Evolutionary conservation across 2,113 vertebrate species (phyloP).

Genomic region (Sinocyclocheilus maitianheensis): DNA sequence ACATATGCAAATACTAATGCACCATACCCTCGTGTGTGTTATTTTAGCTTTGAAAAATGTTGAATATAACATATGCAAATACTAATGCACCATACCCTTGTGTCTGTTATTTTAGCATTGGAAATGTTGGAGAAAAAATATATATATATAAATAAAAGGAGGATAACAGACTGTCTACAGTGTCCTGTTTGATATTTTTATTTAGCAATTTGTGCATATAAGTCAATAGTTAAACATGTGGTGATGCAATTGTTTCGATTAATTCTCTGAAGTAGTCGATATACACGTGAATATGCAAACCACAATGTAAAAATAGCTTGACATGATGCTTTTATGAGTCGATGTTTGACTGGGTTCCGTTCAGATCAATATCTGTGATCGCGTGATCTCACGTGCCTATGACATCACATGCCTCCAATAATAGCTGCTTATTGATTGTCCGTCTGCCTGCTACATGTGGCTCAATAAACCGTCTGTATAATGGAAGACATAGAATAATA

Average conservation of each 20-base stretch:
- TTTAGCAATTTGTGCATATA: not conserved
- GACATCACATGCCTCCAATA: not conserved
- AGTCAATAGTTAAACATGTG: not conserved
- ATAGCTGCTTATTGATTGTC: slow-evolving; percentile 18
- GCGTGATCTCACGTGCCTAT: not conserved
- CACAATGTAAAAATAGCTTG: slow-evolving; percentile 6
- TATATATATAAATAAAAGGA: slow-evolving; percentile 44
- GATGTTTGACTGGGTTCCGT: slow-evolving; percentile 1
- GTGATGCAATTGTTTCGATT: not conserved
- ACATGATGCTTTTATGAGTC: slow-evolving; percentile 9
- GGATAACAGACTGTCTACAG: not conserved
- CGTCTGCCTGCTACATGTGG: slow-evolving; percentile 32
- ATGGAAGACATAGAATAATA: not conserved
- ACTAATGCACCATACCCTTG: slow-evolving; percentile 48
- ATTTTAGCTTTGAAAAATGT: slow-evolving; percentile 21
- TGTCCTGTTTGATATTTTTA: slow-evolving; percentile 25
- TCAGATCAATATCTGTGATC: slow-evolving; percentile 15
- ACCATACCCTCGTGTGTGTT: slow-evolving; percentile 35
- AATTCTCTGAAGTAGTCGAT: not conserved
- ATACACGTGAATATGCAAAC: not conserved
- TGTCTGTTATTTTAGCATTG: slow-evolving; percentile 33
- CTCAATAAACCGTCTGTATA: not conserved
- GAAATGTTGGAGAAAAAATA: slow-evolving; percentile 1
- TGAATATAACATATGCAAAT: slow-evolving; percentile 46
- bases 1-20: slow-evolving; percentile 54